Evolutionary conservation across 2,113 vertebrate species (phyloP).

Genomic region (Noctilio leporinus): DNA sequence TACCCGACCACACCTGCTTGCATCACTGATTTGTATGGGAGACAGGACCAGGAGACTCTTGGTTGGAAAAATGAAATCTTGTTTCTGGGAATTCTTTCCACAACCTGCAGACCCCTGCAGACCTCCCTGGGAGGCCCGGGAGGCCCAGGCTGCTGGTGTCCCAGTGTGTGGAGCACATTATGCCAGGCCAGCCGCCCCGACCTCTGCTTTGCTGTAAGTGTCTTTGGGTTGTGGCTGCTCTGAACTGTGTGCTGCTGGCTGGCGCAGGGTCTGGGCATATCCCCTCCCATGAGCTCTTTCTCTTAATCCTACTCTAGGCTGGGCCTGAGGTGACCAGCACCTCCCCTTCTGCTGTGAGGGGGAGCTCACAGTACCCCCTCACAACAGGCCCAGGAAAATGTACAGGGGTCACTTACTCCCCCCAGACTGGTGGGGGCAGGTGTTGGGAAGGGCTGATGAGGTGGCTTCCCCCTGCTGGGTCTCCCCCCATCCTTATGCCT

Average conservation of each 20-base stretch:
- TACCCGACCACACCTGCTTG: background rate
- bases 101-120: background rate
- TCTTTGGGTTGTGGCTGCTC: background rate
- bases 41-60: background rate
- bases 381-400: background rate
- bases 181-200: background rate
- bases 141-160: background rate
- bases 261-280: fast-evolving
- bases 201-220: background rate
- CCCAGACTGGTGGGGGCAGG: background rate
- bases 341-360: background rate
- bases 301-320: background rate
- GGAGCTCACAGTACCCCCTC: background rate
- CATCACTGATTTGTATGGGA: background rate
- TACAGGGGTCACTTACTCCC: background rate
- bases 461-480: background rate
- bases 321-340: background rate
- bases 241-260: background rate
- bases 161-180: background rate
- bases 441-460: background rate
- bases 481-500: background rate
- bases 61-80: background rate
- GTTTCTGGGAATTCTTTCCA: background rate
- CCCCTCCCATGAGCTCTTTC: background rate
- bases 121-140: no score